Evolutionary conservation across 2,888 invertebrate genomes (phyloP).

Genomic region (Lamellibrachia satsuma): DNA sequence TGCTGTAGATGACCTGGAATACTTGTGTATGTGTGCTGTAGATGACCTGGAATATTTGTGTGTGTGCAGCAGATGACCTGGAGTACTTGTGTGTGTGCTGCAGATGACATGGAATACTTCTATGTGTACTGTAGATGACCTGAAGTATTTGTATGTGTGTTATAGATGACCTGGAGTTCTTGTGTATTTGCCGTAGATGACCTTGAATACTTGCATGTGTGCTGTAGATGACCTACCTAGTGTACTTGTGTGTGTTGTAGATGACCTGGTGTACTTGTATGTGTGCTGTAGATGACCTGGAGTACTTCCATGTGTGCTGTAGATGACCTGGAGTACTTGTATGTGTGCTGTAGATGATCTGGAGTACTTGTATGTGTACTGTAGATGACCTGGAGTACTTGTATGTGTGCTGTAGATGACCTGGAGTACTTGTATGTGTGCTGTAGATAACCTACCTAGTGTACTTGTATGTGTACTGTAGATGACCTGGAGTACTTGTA

Average conservation of each 20-base stretch:
- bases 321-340: not conserved
- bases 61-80: not conserved
- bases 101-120: not conserved
- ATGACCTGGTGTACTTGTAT: not conserved
- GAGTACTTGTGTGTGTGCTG: not conserved
- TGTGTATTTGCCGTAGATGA: not conserved
- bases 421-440: not conserved
- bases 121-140: not conserved
- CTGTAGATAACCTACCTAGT: too few species aligned
- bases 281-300: not conserved
- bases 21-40: not conserved
- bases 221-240: not conserved
- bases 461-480: not conserved
- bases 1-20: not conserved
- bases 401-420: not conserved
- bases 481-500: not conserved
- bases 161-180: not conserved
- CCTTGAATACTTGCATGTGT: not conserved
- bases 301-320: not conserved
- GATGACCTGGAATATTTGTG: not conserved
- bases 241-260: not conserved
- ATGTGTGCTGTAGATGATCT: not conserved
- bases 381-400: not conserved
- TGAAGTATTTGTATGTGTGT: not conserved
- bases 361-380: not conserved